Conservation (phyloP, 1,140 invertebrate genomes). For the Apolygus lucorum region DNA sequence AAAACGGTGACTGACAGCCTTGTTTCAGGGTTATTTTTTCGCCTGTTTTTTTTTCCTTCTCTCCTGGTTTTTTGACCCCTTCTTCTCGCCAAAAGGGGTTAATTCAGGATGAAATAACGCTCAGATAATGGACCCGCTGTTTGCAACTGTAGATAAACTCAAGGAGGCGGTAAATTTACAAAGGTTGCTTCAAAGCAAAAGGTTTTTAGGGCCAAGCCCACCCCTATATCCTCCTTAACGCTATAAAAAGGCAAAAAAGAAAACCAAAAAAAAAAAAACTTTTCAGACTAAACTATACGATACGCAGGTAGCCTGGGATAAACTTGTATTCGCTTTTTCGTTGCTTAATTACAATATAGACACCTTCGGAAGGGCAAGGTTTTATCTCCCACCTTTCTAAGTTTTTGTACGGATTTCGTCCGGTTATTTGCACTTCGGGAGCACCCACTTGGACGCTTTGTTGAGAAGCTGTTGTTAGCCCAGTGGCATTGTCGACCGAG, state of each 20-base stretch:
- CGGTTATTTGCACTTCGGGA: neutral
- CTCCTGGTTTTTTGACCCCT: too few relatives aligned
- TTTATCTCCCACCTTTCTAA: neutral
- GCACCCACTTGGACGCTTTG: neutral
- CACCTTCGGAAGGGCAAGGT: neutral
- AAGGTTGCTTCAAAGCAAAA: slow-evolving; percentile 10
- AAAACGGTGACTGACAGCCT: too few relatives aligned
- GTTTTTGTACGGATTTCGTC: slow-evolving; percentile 1
- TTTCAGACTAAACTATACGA: slow-evolving; percentile 4
- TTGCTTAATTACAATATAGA: neutral
- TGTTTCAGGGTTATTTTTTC: too few relatives aligned
- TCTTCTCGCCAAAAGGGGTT: slow-evolving; percentile 8
- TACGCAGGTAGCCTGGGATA: neutral
- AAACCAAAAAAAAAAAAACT: neutral
- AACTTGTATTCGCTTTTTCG: neutral
- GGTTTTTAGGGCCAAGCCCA: neutral
- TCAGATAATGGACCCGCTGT: slow-evolving; percentile 1
- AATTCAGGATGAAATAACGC: slow-evolving; percentile 1
- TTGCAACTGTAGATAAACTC: neutral
- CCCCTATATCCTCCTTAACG: neutral
- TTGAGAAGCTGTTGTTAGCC: neutral
- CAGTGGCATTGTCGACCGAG: neutral
- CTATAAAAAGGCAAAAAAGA: neutral
- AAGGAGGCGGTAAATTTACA: slow-evolving; percentile 13
- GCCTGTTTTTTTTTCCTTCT: too few relatives aligned